Evolutionary conservation across 2,888 invertebrate species (phyloP), one percentile per base, ranked within the genome.

Genomic region (Diaprepes abbreviatus): DNA sequence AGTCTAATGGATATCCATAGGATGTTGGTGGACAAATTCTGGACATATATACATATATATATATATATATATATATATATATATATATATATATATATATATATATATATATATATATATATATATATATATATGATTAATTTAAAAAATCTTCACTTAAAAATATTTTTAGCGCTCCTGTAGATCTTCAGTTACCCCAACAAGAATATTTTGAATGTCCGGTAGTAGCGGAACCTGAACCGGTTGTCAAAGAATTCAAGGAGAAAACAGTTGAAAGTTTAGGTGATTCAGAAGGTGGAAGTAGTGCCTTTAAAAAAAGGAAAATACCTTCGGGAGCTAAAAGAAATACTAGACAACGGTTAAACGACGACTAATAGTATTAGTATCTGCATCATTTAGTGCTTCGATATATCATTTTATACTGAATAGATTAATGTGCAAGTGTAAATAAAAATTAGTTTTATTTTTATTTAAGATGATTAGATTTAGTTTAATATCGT

Each of bases 121-220:
- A n/a, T n/a, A n/a, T n/a, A n/a, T n/a, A n/a, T n/a, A n/a, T n/a
- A n/a, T n/a, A n/a, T n/a, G n/a, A n/a, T n/a, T n/a, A n/a, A n/a
- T n/a, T n/a, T n/a, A n/a, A n/a, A n/a, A n/a, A n/a, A n/a, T n/a
- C n/a, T 24, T 3, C 24, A 24, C 5, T 24, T 24, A 4, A 24
- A 24, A 24, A 24, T 24, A 24, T 24, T 74, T 74, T 59, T 66
- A 77, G 77, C 10, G 63, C 66, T 33, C 68, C 87, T 75, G 84
- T 85, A 14, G 93, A 94, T 83, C 86, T 92, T 48, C 91, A 94
- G 78, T 83, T 94, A 64, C 94, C 94, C 0, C 85, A 88, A 45
- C 73, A 74, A 45, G 73, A 75, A 35, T 77, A 76, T 52, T 72
- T 72, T 70, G 78, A 77, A 58, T 68, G 73, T 28, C 76, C 79